Conservation (phyloP, 2,113 vertebrate genomes). For the Phalacrocorax brasilianus region DNA sequence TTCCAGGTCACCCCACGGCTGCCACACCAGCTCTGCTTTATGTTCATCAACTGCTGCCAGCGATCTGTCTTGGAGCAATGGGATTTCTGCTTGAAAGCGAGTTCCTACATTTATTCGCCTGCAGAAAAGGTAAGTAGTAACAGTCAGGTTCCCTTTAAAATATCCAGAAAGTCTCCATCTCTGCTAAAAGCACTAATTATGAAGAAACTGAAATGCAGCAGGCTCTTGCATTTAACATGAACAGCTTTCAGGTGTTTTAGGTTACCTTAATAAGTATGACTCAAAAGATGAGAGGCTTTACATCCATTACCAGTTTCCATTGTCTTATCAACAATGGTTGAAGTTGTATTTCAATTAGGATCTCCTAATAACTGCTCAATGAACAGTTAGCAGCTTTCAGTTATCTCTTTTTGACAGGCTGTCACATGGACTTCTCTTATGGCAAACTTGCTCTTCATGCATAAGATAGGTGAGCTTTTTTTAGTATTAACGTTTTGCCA, state of each 20-base stretch:
- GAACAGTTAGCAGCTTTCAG: not conserved
- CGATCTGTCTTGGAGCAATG: conserved; percentile 80
- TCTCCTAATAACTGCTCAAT: not conserved
- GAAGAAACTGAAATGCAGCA: not conserved
- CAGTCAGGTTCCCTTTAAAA: not conserved
- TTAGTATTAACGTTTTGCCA: not conserved
- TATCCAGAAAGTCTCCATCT: not conserved
- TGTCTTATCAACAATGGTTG: not conserved
- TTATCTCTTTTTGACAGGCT: not conserved
- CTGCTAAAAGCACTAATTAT: not conserved
- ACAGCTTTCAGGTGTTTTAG: not conserved
- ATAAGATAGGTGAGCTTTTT: not conserved
- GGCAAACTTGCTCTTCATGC: not conserved
- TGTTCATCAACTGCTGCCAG: conserved; percentile 83
- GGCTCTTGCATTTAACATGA: not conserved
- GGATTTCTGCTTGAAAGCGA: conserved; percentile 95
- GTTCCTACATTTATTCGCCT: conserved; percentile 96
- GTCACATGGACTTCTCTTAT: not conserved
- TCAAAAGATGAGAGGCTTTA: not conserved
- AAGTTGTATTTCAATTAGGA: not conserved
- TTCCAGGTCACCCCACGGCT: conserved; percentile 79
- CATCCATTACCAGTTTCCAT: not conserved
- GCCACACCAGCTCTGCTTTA: conserved; percentile 89
- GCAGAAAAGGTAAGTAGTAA: not conserved
- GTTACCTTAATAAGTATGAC: not conserved